These are phyloP conservation scores for Hypselothyrea guttata DNA, from an alignment of 2,888 invertebrate genomes.

Conservation along the genomic window DNA sequence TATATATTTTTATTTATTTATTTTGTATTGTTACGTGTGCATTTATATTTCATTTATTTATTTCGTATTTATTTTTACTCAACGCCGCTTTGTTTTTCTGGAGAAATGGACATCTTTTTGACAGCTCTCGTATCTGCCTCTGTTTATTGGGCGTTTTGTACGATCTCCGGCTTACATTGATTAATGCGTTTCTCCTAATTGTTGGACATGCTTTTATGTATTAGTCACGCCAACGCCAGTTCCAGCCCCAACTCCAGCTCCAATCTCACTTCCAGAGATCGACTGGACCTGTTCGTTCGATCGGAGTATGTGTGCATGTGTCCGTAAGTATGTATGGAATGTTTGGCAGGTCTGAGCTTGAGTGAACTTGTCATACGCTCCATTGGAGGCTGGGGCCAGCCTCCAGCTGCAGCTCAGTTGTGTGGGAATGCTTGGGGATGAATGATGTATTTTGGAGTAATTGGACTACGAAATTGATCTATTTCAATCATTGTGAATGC, in stretches of 20 bases:
- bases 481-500: background rate
- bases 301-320: background rate
- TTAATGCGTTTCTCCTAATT: conserved; percentile 56
- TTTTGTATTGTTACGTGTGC: background rate
- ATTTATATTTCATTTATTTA: background rate
- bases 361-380: conserved; percentile 16
- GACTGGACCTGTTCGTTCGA: background rate
- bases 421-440: conserved; percentile 15
- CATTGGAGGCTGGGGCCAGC: conserved; percentile 10
- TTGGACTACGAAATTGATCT: background rate
- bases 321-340: conserved; percentile 4
- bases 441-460: background rate
- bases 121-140: conserved; percentile 33
- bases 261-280: too few relatives aligned
- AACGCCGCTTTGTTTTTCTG: background rate
- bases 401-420: conserved; percentile 4
- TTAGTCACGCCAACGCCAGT: conserved; percentile 43
- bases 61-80: conserved; percentile 10
- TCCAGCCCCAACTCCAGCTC: conserved; percentile 20
- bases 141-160: conserved; percentile 52
- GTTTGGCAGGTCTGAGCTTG: conserved; percentile 3
- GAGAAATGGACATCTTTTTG: conserved; percentile 1
- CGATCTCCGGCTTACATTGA: conserved; percentile 45
- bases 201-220: conserved; percentile 50
- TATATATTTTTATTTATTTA: background rate